Base-by-base conservation (phyloP, 2,797 vertebrate species). In the Taenioides sp. region DNA sequence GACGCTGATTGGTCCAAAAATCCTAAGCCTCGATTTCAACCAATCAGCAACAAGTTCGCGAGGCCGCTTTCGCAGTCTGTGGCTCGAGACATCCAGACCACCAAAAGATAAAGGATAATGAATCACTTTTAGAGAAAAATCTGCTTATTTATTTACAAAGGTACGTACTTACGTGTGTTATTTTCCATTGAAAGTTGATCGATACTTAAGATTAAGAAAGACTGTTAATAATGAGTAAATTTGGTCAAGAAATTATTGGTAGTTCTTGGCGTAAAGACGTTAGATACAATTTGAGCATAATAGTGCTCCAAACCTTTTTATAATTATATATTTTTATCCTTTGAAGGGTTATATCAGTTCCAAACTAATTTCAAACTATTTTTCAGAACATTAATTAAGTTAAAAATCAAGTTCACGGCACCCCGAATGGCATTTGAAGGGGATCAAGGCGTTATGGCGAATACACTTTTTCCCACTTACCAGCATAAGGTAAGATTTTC, bases 401-500 rank as follows among this genome's bases (percentile, higher is more conserved):
- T 70, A 90, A 80, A 69, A 81, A 72, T 78, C 70, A 82, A 80
- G 75, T 78, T 77, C 55, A 68, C 59, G 47, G 65, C 74, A 84
- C 54, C 78, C 74, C 91, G 43, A 75, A 87, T 91, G 86, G 88
- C 84, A 3, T 90, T 89, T 66, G 84, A 89, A 65, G 74, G 79
- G 14, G 79, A 81, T 78, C 86, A 84, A 20, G 79, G 61, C 49
- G 28, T 65, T 10, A 73, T 74, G 65, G 31, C 78, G 67, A 88
- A 88, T 69, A 86, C 84, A 6, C 79, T 85, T 23, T 88, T 88
- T 64, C 83, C 87, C 12, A 55, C 78, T 5, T 76, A 76, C 50
- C 74, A 87, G 22, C 68, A 1, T 28, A 85, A 85, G 84, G 90
- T 90, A 84, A 84, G 65, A 0, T 37, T 6, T 5, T 0, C 17